Evolutionary conservation across 2,797 vertebrate species (phyloP).

Genomic region (Clarias pachynema): DNA sequence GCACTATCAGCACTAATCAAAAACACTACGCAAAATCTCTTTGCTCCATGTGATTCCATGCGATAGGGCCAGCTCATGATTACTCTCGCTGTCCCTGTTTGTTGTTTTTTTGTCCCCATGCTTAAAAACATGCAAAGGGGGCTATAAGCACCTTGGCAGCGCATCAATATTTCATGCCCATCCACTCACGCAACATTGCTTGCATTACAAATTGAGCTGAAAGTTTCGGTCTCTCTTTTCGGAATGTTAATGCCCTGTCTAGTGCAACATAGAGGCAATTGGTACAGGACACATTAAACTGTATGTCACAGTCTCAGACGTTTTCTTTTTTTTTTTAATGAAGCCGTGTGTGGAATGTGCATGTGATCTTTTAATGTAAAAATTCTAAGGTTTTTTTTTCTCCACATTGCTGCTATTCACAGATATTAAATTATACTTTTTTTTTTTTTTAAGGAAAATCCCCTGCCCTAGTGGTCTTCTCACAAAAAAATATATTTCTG

Average conservation of each 20-base stretch:
- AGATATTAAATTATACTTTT: neutral
- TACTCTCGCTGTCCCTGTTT: conserved; percentile 40
- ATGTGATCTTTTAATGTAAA: neutral
- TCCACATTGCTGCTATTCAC: neutral
- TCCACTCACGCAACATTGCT: conserved; percentile 5
- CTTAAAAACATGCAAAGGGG: conserved; percentile 33
- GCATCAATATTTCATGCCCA: conserved; percentile 47
- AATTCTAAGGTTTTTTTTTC: neutral
- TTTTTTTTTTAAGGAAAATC: neutral
- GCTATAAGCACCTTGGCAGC: conserved; percentile 42
- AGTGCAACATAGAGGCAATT: conserved; percentile 6
- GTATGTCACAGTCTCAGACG: neutral
- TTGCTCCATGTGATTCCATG: conserved; percentile 45
- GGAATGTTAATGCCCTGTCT: conserved; percentile 18
- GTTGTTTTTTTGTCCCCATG: conserved; percentile 28
- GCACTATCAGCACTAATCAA: conserved; percentile 25
- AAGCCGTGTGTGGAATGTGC: neutral
- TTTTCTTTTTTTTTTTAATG: too few species aligned
- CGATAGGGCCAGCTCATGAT: conserved; percentile 51
- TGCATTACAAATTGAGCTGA: conserved; percentile 31
- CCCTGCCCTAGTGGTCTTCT: neutral
- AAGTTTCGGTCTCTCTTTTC: conserved; percentile 27
- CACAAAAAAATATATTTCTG: neutral
- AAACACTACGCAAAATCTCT: conserved; percentile 33
- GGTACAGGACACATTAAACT: neutral